Evolutionary conservation across 2,888 invertebrate species (phyloP).

Genomic region (Drosophila subquinaria): DNA sequence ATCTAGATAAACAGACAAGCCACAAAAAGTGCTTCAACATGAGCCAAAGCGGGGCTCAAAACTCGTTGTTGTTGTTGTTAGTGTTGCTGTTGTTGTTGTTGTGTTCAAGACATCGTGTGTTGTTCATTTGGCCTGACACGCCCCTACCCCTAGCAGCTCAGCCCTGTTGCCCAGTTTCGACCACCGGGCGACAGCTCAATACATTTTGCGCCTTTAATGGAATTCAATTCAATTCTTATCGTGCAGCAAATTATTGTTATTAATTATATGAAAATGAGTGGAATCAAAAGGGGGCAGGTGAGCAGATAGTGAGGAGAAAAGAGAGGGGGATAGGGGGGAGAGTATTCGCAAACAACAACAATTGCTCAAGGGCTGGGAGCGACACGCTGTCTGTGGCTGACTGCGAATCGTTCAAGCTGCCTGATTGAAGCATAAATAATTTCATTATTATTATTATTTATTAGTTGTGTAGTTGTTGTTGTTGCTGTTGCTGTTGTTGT

Average conservation of each 20-base stretch:
- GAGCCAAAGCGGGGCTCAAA: conserved; percentile 55
- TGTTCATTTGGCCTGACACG: conserved; percentile 58
- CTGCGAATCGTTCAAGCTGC: conserved; percentile 38
- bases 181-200: conserved; percentile 66
- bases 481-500: conserved; percentile 27
- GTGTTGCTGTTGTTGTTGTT: conserved; percentile 12
- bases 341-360: conserved; percentile 30
- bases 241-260: conserved; percentile 83
- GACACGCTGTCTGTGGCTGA: conserved; percentile 77
- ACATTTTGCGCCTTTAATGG: conserved; percentile 81
- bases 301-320: background rate
- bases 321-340: background rate
- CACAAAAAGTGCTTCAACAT: conserved; percentile 65
- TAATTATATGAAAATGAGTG: conserved; percentile 73
- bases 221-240: conserved; percentile 83
- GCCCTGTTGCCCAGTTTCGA: conserved; percentile 30
- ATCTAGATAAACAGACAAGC: conserved; percentile 77
- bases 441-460: conserved; percentile 75
- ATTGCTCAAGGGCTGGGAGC: conserved; percentile 79
- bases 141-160: conserved; percentile 46
- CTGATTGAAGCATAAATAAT: conserved; percentile 69
- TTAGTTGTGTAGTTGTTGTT: conserved; percentile 48
- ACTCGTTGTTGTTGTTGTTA: conserved; percentile 41
- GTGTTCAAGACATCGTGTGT: conserved; percentile 60
- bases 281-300: conserved; percentile 11